Conservation (phyloP, 2,113 vertebrate species). For the Glaucidium brasilianum region DNA sequence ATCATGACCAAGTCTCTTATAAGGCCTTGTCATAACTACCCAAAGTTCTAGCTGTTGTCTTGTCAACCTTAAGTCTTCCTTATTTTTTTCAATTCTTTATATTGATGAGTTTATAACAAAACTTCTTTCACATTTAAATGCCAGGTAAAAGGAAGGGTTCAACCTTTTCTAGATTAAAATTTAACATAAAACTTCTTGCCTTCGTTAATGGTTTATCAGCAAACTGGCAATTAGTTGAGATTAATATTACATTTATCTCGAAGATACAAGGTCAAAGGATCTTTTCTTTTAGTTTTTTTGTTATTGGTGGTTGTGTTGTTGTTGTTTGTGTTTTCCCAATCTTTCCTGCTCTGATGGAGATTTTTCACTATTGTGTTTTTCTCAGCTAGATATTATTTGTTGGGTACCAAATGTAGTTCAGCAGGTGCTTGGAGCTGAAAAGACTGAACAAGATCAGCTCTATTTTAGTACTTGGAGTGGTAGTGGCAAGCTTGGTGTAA, state of each 20-base stretch:
- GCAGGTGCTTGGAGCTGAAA: background rate
- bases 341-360: background rate
- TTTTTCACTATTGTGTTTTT: background rate
- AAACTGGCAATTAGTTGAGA: background rate
- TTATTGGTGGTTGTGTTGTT: background rate
- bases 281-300: background rate
- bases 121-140: background rate
- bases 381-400: background rate
- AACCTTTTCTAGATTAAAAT: background rate
- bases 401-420: background rate
- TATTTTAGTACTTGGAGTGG: background rate
- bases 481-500: background rate
- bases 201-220: background rate
- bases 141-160: background rate
- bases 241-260: background rate
- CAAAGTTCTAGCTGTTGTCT: background rate
- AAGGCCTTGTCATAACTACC: background rate
- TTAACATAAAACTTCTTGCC: background rate
- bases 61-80: background rate
- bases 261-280: background rate
- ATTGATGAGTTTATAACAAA: background rate
- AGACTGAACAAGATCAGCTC: background rate
- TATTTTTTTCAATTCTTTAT: background rate
- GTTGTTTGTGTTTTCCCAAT: background rate
- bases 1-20: background rate